These are phyloP conservation scores for Callospermophilus lateralis DNA, from an alignment of 2,113 vertebrate species.

Conservation along the genomic window DNA sequence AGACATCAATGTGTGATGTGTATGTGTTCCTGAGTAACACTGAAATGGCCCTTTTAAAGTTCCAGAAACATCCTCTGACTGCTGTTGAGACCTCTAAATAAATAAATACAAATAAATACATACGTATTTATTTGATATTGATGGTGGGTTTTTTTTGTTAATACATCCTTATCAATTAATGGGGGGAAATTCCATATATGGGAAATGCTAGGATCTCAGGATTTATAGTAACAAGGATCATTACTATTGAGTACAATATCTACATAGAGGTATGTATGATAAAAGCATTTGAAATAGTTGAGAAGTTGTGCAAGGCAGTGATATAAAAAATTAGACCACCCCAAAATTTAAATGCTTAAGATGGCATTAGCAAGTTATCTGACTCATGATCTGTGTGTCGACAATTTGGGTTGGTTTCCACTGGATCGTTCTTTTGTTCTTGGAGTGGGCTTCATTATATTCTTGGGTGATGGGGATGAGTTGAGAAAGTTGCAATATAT, in stretches of 20 bases:
- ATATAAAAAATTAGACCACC: not conserved
- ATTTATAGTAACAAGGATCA: not conserved
- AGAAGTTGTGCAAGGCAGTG: not conserved
- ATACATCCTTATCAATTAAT: not conserved
- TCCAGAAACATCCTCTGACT: not conserved
- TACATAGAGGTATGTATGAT: not conserved
- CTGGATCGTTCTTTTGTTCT: not conserved
- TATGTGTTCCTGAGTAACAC: not conserved
- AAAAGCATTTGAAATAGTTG: not conserved
- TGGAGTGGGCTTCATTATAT: not conserved
- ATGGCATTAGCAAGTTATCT: not conserved
- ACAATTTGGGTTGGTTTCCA: not conserved
- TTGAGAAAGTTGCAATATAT: not conserved
- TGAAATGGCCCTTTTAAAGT: not conserved
- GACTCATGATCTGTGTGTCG: not conserved
- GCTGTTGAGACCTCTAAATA: not conserved
- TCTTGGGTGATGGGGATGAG: not conserved
- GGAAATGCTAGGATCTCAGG: not conserved
- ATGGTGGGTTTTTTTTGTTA: not conserved
- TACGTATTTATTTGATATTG: not conserved
- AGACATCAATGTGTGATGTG: not conserved
- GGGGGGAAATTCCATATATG: not conserved
- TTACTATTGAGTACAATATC: not conserved
- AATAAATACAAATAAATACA: not conserved
- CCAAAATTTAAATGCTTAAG: conserved; percentile 36